Conservation (phyloP, 1,140 invertebrate genomes). For the Caerostris extrusa region DNA sequence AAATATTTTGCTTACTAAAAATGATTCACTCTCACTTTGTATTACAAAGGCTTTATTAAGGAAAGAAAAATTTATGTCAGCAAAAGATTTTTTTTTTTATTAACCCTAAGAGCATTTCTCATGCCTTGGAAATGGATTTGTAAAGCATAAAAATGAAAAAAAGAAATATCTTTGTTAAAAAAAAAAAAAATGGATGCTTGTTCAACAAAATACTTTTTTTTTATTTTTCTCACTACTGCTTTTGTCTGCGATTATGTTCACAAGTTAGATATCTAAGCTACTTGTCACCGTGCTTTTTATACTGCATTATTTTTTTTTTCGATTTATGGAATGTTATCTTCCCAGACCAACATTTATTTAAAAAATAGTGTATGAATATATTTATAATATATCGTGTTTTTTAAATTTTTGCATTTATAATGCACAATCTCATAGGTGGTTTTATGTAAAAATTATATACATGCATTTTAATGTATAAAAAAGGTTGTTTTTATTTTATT, state of each 20-base stretch:
- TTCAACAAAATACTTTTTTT: not conserved
- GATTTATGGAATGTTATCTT: not conserved
- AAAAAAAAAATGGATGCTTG: not conserved
- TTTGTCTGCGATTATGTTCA: not conserved
- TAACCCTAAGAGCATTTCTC: not conserved
- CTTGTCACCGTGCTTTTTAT: not conserved
- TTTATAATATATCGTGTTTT: no score
- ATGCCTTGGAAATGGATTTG: not conserved
- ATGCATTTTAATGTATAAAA: no score
- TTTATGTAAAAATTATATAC: no score
- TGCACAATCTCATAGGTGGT: no score
- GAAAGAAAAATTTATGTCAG: not conserved
- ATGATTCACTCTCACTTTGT: not conserved
- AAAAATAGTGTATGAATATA: not conserved
- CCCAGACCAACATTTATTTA: not conserved
- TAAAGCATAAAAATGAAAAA: not conserved
- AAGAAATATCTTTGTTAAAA: not conserved
- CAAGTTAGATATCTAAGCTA: not conserved
- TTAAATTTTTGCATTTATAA: no score
- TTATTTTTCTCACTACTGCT: not conserved
- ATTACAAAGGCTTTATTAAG: slow-evolving; percentile 11
- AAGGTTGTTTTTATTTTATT: no score
- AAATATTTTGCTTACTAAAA: not conserved
- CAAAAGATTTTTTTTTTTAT: not conserved
- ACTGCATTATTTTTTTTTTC: not conserved